Conservation (phyloP, 2,113 vertebrate genomes). For the Stomatorhinus ivindoensis region DNA sequence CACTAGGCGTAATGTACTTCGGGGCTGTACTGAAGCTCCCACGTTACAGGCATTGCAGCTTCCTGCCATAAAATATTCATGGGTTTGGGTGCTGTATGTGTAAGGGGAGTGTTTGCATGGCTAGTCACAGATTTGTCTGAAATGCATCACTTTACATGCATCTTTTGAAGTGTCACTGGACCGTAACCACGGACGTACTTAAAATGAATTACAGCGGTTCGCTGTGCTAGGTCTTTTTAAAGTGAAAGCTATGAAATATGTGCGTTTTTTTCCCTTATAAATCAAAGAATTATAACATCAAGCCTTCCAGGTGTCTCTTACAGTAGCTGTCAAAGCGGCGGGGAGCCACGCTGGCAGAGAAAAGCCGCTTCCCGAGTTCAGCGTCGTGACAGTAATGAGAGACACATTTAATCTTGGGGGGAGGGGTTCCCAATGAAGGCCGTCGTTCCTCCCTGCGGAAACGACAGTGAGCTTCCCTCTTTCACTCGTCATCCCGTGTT, state of each 20-base stretch:
- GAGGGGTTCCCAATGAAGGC: neutral
- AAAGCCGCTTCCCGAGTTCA: neutral
- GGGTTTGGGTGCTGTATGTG: neutral
- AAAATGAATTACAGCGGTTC: neutral
- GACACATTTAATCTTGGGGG: neutral
- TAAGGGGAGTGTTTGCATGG: neutral
- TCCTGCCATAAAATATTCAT: slow-evolving; percentile 23
- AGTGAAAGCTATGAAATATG: neutral
- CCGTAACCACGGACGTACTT: neutral
- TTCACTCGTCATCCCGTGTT: slow-evolving; percentile 10
- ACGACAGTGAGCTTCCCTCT: neutral
- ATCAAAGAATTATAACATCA: neutral
- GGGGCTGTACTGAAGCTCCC: neutral
- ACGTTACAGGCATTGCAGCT: slow-evolving; percentile 10
- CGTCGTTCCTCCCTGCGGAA: neutral
- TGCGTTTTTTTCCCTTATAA: neutral
- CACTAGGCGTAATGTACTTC: neutral
- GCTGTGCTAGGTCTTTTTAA: neutral
- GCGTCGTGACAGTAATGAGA: neutral
- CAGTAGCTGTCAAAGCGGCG: neutral
- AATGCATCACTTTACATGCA: neutral
- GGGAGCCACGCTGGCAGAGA: neutral
- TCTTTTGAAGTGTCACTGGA: neutral
- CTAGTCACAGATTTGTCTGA: neutral
- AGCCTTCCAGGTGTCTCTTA: slow-evolving; percentile 1